Conservation (phyloP, 1,140 invertebrate species). For the Coenobita brevimanus region DNA sequence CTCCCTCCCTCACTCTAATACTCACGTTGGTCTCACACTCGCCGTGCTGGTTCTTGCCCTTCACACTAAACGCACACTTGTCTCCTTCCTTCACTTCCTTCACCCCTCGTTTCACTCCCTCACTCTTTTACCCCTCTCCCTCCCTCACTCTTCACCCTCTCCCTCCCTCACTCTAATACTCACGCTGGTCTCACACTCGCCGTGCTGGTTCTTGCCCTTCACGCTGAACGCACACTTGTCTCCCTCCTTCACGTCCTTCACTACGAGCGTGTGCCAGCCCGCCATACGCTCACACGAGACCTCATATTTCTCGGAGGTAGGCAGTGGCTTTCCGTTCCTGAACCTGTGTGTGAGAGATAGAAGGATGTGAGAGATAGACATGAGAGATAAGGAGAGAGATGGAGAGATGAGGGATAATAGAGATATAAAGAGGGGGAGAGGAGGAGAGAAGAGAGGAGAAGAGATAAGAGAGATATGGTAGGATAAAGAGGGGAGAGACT, state of each 20-base stretch:
- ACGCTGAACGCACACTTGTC: slow-evolving; percentile 77
- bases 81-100: neutral
- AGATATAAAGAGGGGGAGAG: no score
- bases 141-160: neutral
- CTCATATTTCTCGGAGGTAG: slow-evolving; percentile 76
- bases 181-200: slow-evolving; percentile 72
- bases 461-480: no score
- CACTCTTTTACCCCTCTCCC: neutral
- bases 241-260: slow-evolving; percentile 70
- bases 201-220: slow-evolving; percentile 76
- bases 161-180: slow-evolving; percentile 12
- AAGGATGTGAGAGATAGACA: no score
- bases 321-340: slow-evolving; percentile 58
- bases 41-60: no score
- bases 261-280: slow-evolving; percentile 80
- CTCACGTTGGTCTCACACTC: no score
- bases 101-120: neutral
- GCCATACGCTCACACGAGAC: slow-evolving; percentile 84
- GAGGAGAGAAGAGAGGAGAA: no score
- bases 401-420: no score
- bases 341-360: slow-evolving; percentile 26
- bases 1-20: no score
- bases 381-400: no score
- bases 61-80: no score
- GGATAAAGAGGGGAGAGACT: no score